Percentiles rank a stretch among this genome's conserved stretches.
Conservation (phyloP, 2,888 invertebrate species). For the Rotaria sp. region DNA sequence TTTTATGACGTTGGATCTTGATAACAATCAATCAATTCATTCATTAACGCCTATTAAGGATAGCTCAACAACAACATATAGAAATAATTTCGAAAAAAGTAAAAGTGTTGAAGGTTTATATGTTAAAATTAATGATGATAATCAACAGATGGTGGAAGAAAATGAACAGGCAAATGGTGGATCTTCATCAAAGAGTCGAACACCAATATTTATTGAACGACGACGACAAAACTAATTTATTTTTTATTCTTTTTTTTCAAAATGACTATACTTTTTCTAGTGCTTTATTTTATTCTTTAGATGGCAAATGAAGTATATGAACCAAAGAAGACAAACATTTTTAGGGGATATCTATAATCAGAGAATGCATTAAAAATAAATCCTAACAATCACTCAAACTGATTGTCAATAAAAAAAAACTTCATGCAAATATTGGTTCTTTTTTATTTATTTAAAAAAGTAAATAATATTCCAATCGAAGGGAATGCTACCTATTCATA, state of each 20-base stretch:
- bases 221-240: not conserved
- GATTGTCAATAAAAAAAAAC: too few species aligned
- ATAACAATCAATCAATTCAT: not conserved
- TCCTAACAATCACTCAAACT: too few species aligned
- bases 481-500: too few species aligned
- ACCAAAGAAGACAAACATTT: too few species aligned
- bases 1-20: not conserved
- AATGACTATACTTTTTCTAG: not conserved
- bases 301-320: not conserved
- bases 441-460: too few species aligned
- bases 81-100: not conserved
- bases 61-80: not conserved
- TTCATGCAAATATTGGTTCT: too few species aligned
- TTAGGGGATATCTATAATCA: too few species aligned
- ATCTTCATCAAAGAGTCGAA: not conserved
- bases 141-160: not conserved
- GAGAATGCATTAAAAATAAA: too few species aligned
- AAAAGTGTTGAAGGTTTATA: not conserved
- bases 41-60: not conserved
- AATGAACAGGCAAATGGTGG: not conserved
- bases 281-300: not conserved
- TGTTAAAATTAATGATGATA: not conserved
- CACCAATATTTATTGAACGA: not conserved
- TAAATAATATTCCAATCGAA: too few species aligned
- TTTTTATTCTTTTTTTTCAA: not conserved